Evolutionary conservation across 2,888 invertebrate species (phyloP).

Genomic region (Psylliodes chrysocephalus): DNA sequence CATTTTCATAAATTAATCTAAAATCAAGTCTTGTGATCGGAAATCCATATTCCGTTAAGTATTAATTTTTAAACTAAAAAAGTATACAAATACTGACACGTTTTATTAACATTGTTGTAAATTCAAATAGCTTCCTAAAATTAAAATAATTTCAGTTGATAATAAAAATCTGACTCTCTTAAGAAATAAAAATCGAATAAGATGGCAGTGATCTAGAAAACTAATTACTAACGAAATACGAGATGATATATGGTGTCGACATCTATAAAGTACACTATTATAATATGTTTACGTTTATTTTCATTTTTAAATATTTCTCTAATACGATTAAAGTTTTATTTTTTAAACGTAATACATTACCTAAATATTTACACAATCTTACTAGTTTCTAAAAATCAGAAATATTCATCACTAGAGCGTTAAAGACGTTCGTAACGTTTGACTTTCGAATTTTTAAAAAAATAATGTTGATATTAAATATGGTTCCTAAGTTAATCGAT

Average conservation of each 20-base stretch:
- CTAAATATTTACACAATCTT: background rate
- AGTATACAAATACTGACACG: too few relatives aligned
- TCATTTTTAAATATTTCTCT: background rate
- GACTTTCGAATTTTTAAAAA: background rate
- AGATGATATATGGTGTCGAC: background rate
- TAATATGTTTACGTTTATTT: background rate
- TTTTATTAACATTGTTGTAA: too few relatives aligned
- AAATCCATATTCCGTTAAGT: too few relatives aligned
- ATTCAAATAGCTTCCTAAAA: too few relatives aligned
- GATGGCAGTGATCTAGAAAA: background rate
- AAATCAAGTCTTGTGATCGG: too few relatives aligned
- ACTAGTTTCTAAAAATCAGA: background rate
- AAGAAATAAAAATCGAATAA: too few relatives aligned
- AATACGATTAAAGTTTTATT: background rate
- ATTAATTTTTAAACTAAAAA: too few relatives aligned
- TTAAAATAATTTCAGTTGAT: too few relatives aligned
- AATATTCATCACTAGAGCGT: constrained; percentile 1
- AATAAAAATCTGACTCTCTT: too few relatives aligned
- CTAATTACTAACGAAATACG: background rate
- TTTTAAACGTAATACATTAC: background rate
- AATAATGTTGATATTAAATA: background rate
- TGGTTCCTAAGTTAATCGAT: too few relatives aligned
- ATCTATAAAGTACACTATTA: background rate
- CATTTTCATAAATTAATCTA: too few relatives aligned
- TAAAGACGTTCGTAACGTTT: background rate